Percentiles rank a stretch among this genome's conserved stretches.
Evolutionary conservation across 2,888 invertebrate species (phyloP).

Genomic region (Agriopis leucophaearia): DNA sequence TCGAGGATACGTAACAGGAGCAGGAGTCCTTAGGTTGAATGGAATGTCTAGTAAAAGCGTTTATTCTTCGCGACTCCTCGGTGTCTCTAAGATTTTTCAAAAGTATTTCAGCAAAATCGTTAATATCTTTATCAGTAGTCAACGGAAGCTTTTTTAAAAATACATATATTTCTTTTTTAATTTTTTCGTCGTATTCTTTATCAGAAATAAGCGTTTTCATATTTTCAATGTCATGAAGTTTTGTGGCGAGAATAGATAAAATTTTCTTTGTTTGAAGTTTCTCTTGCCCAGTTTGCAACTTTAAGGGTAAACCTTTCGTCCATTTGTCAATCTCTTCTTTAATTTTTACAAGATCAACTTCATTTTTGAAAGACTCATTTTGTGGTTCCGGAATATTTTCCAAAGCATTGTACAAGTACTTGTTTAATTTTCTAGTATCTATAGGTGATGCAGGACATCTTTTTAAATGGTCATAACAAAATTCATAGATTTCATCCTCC

Average conservation of each 20-base stretch:
- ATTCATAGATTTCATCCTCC: conserved; percentile 56
- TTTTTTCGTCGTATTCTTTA: conserved; percentile 43
- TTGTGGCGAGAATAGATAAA: conserved; percentile 56
- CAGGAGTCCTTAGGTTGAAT: conserved; percentile 17
- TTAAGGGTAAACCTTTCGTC: conserved; percentile 57
- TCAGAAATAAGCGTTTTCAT: conserved; percentile 45
- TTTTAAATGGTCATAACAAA: conserved; percentile 62
- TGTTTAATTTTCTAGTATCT: conserved; percentile 53
- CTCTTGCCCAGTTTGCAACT: conserved; percentile 46
- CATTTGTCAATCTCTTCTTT: conserved; percentile 62
- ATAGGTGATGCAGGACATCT: conserved; percentile 54
- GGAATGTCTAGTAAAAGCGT: conserved; percentile 40
- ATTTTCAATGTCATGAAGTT: conserved; percentile 61
- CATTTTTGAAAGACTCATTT: conserved; percentile 56
- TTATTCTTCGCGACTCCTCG: conserved; percentile 50
- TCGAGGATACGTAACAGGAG: conserved; percentile 3
- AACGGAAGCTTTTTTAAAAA: conserved; percentile 60
- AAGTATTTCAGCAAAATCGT: conserved; percentile 48
- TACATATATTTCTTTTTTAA: conserved; percentile 56
- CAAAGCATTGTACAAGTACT: conserved; percentile 59
- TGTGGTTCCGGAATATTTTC: conserved; percentile 58
- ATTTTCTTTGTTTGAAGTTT: conserved; percentile 55
- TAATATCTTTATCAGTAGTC: conserved; percentile 36
- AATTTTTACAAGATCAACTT: conserved; percentile 60
- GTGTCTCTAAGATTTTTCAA: conserved; percentile 52